Percentiles rank a stretch among this genome's conserved stretches.
Conservation (phyloP, 2,888 invertebrate species). For the Schizaphis graminum region DNA sequence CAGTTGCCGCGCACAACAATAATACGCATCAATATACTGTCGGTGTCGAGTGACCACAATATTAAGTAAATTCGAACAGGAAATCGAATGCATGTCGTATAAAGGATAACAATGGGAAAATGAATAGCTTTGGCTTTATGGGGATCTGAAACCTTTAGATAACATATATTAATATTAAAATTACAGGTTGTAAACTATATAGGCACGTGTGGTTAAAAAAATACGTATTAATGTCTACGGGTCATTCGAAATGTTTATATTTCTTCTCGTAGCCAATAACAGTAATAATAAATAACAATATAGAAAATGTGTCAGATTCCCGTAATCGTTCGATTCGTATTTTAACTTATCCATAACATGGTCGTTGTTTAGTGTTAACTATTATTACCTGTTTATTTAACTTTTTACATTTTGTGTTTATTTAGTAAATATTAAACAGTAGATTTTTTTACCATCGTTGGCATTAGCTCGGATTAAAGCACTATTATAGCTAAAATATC, state of each 20-base stretch:
- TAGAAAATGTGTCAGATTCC: background rate
- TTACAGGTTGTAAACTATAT: background rate
- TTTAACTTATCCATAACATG: background rate
- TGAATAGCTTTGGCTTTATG: conserved; percentile 22
- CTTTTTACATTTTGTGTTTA: background rate
- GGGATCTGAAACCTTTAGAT: background rate
- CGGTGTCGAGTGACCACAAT: background rate
- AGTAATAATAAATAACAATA: background rate
- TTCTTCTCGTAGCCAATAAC: background rate
- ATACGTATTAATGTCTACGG: background rate
- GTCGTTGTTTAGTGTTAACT: background rate
- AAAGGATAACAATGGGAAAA: background rate
- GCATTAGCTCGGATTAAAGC: background rate
- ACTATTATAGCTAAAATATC: background rate
- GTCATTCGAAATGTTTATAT: background rate
- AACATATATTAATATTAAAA: background rate
- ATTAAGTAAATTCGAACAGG: background rate
- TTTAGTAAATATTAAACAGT: background rate
- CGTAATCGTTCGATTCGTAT: background rate
- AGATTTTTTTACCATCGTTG: background rate
- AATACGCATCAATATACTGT: background rate
- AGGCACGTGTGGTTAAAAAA: background rate
- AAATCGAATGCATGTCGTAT: background rate
- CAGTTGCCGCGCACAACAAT: background rate
- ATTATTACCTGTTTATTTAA: background rate